Percentiles rank a stretch among this genome's conserved stretches.
phyloP scores from a whole-genome alignment of 2,888 invertebrate genomes.

The Reticulitermes lucifugus region DNA sequence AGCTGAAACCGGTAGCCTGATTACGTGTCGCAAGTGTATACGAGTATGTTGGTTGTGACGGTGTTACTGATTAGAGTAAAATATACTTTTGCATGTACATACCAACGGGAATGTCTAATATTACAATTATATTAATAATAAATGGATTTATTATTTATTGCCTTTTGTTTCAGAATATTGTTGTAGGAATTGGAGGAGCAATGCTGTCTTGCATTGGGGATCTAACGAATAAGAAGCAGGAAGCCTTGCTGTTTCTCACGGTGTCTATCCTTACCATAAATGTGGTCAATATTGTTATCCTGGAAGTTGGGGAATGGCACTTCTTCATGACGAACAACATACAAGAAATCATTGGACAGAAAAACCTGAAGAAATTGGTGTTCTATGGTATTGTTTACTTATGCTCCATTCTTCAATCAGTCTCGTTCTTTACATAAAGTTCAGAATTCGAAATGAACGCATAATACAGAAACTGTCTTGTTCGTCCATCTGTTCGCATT shows the following conservation, averaged over 20 bases:
- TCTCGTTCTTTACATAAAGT: too few relatives aligned
- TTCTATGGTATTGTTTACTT: slow-evolving; percentile 52
- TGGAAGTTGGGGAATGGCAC: slow-evolving; percentile 64
- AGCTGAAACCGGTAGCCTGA: too few relatives aligned
- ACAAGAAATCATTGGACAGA: slow-evolving; percentile 50
- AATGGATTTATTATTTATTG: not conserved
- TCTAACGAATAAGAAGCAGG: slow-evolving; percentile 63
- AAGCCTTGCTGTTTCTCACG: slow-evolving; percentile 65
- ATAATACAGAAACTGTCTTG: too few relatives aligned
- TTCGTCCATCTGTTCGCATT: too few relatives aligned
- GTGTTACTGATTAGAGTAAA: too few relatives aligned
- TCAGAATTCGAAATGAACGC: too few relatives aligned
- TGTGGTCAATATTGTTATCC: slow-evolving; percentile 60
- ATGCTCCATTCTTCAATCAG: not conserved
- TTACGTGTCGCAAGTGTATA: too few relatives aligned
- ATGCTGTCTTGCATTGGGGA: slow-evolving; percentile 65
- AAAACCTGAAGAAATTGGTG: slow-evolving; percentile 52
- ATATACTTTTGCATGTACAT: too few relatives aligned
- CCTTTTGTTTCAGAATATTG: slow-evolving; percentile 63
- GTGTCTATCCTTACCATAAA: slow-evolving; percentile 58
- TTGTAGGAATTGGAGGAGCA: slow-evolving; percentile 65
- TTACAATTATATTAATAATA: not conserved
- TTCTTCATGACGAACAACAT: slow-evolving; percentile 61
- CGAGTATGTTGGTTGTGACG: too few relatives aligned
- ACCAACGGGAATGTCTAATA: too few relatives aligned